Percentiles rank a stretch among this genome's conserved stretches.
phyloP scores from a whole-genome alignment of 2,113 vertebrate genomes.

The Beaufortia kweichowensis region DNA sequence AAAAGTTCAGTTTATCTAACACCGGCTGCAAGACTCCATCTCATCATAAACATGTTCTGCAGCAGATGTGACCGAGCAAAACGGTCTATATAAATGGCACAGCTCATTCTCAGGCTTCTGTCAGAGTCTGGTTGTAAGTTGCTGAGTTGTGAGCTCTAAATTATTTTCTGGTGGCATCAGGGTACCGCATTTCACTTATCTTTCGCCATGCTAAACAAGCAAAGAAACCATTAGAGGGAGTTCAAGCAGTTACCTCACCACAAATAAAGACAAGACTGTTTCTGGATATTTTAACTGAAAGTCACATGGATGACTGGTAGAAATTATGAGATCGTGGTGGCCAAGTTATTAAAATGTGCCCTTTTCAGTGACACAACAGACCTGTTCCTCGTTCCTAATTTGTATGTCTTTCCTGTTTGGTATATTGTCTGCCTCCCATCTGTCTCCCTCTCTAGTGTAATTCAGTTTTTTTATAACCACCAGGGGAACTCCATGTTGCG shows the following conservation, averaged over 20 bases:
- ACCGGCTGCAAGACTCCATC: neutral
- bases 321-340: constrained; percentile 12
- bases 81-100: neutral
- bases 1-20: neutral
- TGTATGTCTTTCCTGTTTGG: neutral
- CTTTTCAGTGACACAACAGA: neutral
- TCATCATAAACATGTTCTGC: neutral
- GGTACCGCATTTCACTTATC: constrained; percentile 24
- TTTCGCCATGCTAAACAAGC: constrained; percentile 32
- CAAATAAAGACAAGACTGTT: constrained; percentile 19
- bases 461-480: neutral
- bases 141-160: neutral
- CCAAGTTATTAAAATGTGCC: constrained; percentile 1
- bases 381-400: neutral
- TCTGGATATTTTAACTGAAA: constrained; percentile 33
- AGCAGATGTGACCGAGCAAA: neutral
- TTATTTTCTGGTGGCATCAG: neutral
- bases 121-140: neutral
- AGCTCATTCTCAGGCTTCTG: neutral
- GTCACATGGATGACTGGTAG: constrained; percentile 11
- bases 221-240: constrained; percentile 41
- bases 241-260: constrained; percentile 23
- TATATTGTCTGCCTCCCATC: neutral
- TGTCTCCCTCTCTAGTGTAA: constrained; percentile 2
- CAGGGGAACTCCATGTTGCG: constrained; percentile 41